Percentiles rank a stretch among this genome's conserved stretches.
phyloP scores from a whole-genome alignment of 2,888 invertebrate species.

The Hirtodrosophila histrioides region DNA sequence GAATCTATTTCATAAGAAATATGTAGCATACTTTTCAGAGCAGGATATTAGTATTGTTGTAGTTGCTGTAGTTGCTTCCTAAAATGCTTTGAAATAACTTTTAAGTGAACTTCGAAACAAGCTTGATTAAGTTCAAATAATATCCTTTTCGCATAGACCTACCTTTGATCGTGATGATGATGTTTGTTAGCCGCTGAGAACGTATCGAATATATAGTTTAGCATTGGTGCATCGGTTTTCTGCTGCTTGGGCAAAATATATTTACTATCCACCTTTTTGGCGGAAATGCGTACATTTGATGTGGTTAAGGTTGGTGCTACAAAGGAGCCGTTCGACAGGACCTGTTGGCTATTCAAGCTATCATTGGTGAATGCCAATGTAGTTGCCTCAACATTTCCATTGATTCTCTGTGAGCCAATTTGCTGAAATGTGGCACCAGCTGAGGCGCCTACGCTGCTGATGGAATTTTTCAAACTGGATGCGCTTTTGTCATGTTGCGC shows the following conservation, averaged over 20 bases:
- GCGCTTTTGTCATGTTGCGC: constrained; percentile 46
- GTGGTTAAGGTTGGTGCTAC: constrained; percentile 40
- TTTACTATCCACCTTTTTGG: constrained; percentile 81
- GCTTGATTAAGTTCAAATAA: too few relatives aligned
- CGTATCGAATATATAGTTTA: constrained; percentile 90
- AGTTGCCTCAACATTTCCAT: constrained; percentile 48
- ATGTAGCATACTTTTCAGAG: too few relatives aligned
- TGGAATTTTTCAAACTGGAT: constrained; percentile 51
- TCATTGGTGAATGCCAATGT: constrained; percentile 11
- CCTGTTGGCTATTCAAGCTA: constrained; percentile 38
- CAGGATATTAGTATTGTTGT: too few relatives aligned
- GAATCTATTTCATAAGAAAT: too few relatives aligned
- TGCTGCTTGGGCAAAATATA: constrained; percentile 84
- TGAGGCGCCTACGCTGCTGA: constrained; percentile 35
- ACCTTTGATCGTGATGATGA: constrained; percentile 89
- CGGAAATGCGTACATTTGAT: constrained; percentile 55
- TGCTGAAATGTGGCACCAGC: constrained; percentile 65
- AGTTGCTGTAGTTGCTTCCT: too few relatives aligned
- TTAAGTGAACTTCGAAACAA: too few relatives aligned
- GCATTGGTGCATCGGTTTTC: constrained; percentile 88
- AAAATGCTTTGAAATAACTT: too few relatives aligned
- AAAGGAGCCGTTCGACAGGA: constrained; percentile 25
- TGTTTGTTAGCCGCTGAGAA: constrained; percentile 89
- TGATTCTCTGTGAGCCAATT: constrained; percentile 76
- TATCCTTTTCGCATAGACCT: constrained; percentile 18